Base-by-base conservation (phyloP, 2,797 vertebrate species). In the Anolis apletophallus region DNA sequence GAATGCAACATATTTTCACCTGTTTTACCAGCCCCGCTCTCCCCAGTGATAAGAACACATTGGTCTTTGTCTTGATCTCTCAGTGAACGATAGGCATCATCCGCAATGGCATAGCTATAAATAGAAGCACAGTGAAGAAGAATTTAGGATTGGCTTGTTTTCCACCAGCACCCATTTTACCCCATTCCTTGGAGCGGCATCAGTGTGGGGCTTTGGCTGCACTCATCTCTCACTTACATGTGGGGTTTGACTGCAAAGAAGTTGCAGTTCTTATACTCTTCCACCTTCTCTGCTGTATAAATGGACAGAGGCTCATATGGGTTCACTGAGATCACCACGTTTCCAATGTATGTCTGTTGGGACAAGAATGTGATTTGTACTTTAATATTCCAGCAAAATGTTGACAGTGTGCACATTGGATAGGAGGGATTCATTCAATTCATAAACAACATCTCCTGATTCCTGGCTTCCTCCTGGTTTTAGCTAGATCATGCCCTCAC, bases 21-120 rank as follows among this genome's bases (percentile, higher is more conserved):
- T 1, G 97, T 97, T 92, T 97, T 97, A 78, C 97, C 97, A 0
- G 97, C 94, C 2, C 97, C 97, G 0, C 97, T 97, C 91, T 97
- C 97, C 0, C 97, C 97, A 0, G 97, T 97, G 93, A 97, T 97
- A 88, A 97, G 93, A 90, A 97, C 93, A 40, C 97, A 97, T 85
- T 97, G 97, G 92, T 97, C 97, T 76, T 76, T 88, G 92, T 97
- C 95, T 17, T 78, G 95, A 72, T 96, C 95, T 78, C 83, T 91
- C 90, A 97, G 92, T 0, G 97, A 97, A 85, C 91, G 94, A 81
- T 97, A 97, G 0, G 97, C 97, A 50, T 96, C 92, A 0, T 97
- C 96, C 0, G 97, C 97, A 0, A 97, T 89, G 14, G 97, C 97
- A 0, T 96, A 97, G 87, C 97, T 97, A 84, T 6, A 21, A 46